phyloP scores from a whole-genome alignment of 2,888 invertebrate species.

The Himalopsyche kuldschensis region DNA sequence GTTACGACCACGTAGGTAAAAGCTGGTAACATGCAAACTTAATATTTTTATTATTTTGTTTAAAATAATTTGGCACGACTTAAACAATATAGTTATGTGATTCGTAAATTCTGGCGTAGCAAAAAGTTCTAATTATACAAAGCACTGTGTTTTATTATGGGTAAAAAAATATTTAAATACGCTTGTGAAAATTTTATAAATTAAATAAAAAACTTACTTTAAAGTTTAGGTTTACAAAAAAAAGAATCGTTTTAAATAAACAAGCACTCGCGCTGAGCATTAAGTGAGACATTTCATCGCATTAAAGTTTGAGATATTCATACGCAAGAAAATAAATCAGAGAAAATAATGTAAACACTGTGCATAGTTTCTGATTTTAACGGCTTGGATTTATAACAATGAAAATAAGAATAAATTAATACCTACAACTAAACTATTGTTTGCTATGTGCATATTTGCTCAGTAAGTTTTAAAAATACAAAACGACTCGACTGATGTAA shows the following conservation, averaged over 20 bases:
- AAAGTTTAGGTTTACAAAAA: not conserved
- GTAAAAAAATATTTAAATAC: too few species aligned
- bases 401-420: not conserved
- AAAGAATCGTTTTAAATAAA: not conserved
- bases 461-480: not conserved
- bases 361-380: not conserved
- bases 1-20: too few species aligned
- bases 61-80: too few species aligned
- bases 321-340: not conserved
- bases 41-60: too few species aligned
- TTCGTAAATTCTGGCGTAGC: too few species aligned
- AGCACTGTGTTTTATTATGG: too few species aligned
- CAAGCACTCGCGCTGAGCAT: not conserved
- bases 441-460: not conserved
- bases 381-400: not conserved
- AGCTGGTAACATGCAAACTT: too few species aligned
- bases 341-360: not conserved
- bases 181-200: too few species aligned
- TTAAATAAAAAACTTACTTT: too few species aligned
- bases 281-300: not conserved
- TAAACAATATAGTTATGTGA: too few species aligned
- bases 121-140: too few species aligned
- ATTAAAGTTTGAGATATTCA: not conserved
- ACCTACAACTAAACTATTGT: not conserved
- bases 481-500: not conserved